Base-by-base conservation (phyloP, 2,888 invertebrate species). In the Tachina fera region DNA sequence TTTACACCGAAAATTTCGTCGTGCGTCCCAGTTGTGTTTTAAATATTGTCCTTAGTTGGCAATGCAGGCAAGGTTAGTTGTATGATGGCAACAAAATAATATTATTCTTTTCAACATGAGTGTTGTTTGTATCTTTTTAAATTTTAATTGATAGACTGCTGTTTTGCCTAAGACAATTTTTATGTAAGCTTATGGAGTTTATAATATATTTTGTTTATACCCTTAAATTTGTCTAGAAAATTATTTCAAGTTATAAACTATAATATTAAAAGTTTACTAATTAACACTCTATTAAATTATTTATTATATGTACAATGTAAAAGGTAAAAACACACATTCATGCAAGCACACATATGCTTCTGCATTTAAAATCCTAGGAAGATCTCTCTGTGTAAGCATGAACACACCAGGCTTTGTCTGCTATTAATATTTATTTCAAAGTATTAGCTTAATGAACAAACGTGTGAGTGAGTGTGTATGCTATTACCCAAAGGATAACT, bases 201-300 rank as follows among this genome's bases (percentile, higher is more conserved):
- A 31, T 6, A 31, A 31, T 31, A 31, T 31, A 31, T 6, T 31
- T 31, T 31, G 0, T 31, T 31, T 6, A 31, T 5, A 0, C 31
- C 31, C 31, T 6, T 31, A 31, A 31, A 31, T 31, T 31, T 31
- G 31, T 31, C 0, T 31, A 31, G 6, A 31, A 31, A 76, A 71
- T 71, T n/a, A 75, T 60, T 71, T 58, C 63, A 65, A 47, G 31
- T 6, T 22, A 22, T 39, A 61, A 61, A 16, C 16, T 13, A 11
- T 71, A 51, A 71, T 75, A 39, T 43, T 71, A 63, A 67, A 85
- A 77, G 58, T 77, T 85, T 43, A 51, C 77, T 74, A 81, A 74
- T 85, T 77, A 61, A 70, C 77, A 74, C 68, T 31, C 41, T 56
- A 61, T 80, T 76, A 80, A 80, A 84, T 67, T 76, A 68, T 84